Conservation (phyloP, 2,888 invertebrate species). For the Eupithecia tripunctaria region DNA sequence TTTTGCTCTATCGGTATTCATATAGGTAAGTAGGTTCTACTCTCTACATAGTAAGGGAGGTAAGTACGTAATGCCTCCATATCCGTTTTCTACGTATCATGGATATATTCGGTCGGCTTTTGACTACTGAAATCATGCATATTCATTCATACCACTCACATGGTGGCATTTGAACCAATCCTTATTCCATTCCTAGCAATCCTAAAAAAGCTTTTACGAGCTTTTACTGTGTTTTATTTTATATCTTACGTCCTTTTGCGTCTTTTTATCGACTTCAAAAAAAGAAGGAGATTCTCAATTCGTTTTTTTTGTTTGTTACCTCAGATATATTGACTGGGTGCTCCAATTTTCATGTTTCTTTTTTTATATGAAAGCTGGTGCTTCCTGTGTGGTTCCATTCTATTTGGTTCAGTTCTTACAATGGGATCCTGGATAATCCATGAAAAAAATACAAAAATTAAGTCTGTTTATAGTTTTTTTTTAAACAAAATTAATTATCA, state of each 20-base stretch:
- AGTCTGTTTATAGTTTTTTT: no score
- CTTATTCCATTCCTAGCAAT: not conserved
- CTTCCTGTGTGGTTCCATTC: no score
- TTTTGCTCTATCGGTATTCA: slow-evolving; percentile 7
- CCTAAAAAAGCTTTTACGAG: not conserved
- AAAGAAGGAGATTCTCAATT: no score
- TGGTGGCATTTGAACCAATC: not conserved
- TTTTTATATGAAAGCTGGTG: no score
- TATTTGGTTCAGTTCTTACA: no score
- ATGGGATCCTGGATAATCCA: no score
- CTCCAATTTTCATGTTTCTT: no score
- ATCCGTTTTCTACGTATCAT: not conserved
- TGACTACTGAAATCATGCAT: not conserved
- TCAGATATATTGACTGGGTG: no score
- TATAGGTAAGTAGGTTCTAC: not conserved
- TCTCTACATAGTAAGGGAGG: not conserved
- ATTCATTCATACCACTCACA: not conserved
- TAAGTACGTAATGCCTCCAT: not conserved
- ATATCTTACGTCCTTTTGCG: not conserved
- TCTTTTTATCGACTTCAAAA: no score
- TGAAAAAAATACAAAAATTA: no score
- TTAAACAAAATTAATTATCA: no score
- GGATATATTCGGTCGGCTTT: not conserved
- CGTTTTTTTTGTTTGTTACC: no score
- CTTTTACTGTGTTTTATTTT: not conserved